phyloP scores from a whole-genome alignment of 2,888 invertebrate genomes.

The Coenonympha arcania region DNA sequence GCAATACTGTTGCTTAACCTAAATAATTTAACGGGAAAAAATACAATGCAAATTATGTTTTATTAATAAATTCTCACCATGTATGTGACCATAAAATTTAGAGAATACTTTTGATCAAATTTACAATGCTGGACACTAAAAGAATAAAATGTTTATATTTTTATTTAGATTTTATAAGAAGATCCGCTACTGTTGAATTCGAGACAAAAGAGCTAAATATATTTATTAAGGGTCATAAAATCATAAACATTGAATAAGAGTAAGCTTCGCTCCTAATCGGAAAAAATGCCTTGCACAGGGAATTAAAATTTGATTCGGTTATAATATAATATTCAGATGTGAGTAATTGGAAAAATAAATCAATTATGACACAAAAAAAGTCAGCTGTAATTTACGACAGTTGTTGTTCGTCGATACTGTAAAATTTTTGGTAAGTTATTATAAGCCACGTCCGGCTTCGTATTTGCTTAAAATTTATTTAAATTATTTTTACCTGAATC shows the following conservation, averaged over 20 bases:
- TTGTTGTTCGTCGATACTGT: background rate
- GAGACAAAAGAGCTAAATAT: constrained; percentile 12
- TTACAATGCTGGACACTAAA: constrained; percentile 5
- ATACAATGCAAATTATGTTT: constrained; percentile 1
- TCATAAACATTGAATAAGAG: constrained; percentile 4
- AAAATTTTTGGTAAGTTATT: background rate
- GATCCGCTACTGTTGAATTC: constrained; percentile 5
- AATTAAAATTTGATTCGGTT: constrained; percentile 16
- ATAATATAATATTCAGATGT: background rate
- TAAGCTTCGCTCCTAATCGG: background rate
- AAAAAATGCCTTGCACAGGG: background rate
- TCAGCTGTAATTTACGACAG: background rate
- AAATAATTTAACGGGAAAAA: constrained; percentile 16
- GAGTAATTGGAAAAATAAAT: constrained; percentile 5
- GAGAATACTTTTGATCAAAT: constrained; percentile 11
- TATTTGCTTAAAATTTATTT: too few relatives aligned
- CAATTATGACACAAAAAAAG: constrained; percentile 2
- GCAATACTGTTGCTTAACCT: constrained; percentile 14
- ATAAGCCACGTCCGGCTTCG: background rate
- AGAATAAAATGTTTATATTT: constrained; percentile 10
- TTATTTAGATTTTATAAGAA: constrained; percentile 1
- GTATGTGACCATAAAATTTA: constrained; percentile 13
- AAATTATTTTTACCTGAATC: too few relatives aligned
- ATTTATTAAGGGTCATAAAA: constrained; percentile 16
- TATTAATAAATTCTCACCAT: constrained; percentile 14